Conservation (phyloP, 2,113 vertebrate genomes). For the Paramisgurnus dabryanus region DNA sequence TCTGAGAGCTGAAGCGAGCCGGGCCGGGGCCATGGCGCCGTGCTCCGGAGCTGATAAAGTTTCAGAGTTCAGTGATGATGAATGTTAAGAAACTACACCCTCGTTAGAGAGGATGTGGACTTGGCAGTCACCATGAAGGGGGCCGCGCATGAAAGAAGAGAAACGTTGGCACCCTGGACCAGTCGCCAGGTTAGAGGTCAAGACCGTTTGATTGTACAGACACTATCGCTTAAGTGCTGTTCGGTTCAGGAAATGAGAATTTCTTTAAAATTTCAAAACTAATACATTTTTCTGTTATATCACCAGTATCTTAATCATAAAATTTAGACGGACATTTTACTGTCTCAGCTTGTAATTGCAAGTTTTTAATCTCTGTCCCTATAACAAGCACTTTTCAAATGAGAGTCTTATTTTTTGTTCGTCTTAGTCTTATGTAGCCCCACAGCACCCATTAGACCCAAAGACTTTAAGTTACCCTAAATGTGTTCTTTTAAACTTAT, state of each 20-base stretch:
- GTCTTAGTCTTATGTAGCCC: no score
- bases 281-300: no score
- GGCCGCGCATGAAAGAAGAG: conserved; percentile 65
- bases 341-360: conserved; percentile 12
- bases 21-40: conserved; percentile 89
- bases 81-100: conserved; percentile 94
- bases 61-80: conserved; percentile 94
- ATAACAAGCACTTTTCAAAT: not conserved
- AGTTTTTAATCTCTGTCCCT: conserved; percentile 16
- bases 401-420: no score
- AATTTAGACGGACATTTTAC: not conserved
- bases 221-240: not conserved
- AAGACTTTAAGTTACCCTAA: no score
- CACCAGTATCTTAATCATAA: conserved; percentile 13
- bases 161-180: conserved; percentile 41
- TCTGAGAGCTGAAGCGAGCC: conserved; percentile 87
- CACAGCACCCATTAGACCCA: no score
- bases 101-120: conserved; percentile 83
- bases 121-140: conserved; percentile 77
- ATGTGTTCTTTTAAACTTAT: no score
- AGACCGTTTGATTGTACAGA: conserved; percentile 22
- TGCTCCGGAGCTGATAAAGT: conserved; percentile 92
- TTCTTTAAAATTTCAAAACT: no score
- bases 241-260: no score
- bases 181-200: conserved; percentile 54